Percentiles rank a stretch among this genome's conserved stretches.
Evolutionary conservation across 2,797 vertebrate species (phyloP).

Genomic region (Paratrypauchen microcephalus): DNA sequence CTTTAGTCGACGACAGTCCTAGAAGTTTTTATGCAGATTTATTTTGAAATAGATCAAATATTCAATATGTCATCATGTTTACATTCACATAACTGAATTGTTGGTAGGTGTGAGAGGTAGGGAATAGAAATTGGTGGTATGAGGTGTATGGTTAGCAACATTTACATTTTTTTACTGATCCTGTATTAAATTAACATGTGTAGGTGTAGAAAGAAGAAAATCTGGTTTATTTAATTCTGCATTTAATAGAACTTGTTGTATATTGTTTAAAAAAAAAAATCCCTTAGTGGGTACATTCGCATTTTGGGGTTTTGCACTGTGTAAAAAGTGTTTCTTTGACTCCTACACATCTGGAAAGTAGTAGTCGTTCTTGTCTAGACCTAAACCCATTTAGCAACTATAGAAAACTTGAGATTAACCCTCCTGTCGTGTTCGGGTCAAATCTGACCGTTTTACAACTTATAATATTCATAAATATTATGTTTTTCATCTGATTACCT

Average conservation of each 20-base stretch:
- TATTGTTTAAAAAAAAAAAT: not conserved
- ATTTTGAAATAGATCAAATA: not conserved
- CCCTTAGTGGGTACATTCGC: not conserved
- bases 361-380: not conserved
- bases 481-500: too few relatives aligned
- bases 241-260: not conserved
- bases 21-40: not conserved
- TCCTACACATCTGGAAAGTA: constrained; percentile 5
- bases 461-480: too few relatives aligned
- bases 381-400: too few relatives aligned
- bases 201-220: not conserved
- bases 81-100: too few relatives aligned
- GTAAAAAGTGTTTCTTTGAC: not conserved
- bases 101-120: too few relatives aligned
- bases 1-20: too few relatives aligned
- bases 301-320: not conserved
- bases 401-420: too few relatives aligned
- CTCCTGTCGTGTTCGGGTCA: too few relatives aligned
- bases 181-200: not conserved
- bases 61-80: not conserved
- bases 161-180: not conserved
- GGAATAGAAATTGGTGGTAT: too few relatives aligned
- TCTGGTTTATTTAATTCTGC: not conserved
- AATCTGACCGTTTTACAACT: too few relatives aligned
- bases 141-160: not conserved